Conservation (phyloP, 2,888 invertebrate species). For the Nomada ferruginata region DNA sequence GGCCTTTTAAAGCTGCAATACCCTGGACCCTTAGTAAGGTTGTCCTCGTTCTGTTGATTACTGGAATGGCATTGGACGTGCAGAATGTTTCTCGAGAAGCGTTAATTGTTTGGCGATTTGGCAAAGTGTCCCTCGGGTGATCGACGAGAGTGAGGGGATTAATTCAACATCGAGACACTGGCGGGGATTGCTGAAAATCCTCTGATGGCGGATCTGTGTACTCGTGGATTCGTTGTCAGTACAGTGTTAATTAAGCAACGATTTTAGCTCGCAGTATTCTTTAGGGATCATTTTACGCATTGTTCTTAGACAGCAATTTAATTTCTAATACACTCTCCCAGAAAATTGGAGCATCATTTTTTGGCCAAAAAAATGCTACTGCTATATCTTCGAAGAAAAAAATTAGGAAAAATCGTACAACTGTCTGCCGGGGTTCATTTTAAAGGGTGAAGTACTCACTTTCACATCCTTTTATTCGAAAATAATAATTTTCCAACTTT, state of each 20-base stretch:
- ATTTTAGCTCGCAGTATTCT: neutral
- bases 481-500: too few species aligned
- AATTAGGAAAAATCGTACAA: too few species aligned
- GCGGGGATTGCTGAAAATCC: conserved; percentile 15
- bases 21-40: too few species aligned
- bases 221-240: neutral
- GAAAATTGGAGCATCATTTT: too few species aligned
- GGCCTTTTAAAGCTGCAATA: neutral
- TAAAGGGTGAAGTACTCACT: too few species aligned
- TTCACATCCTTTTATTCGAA: too few species aligned
- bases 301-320: too few species aligned
- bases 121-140: conserved; percentile 19
- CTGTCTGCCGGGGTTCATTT: too few species aligned
- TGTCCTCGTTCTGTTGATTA: neutral
- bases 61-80: neutral
- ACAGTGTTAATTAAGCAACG: conserved; percentile 22
- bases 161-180: conserved; percentile 24
- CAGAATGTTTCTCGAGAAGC: neutral
- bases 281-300: too few species aligned
- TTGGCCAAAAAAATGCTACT: too few species aligned
- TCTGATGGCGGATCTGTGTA: conserved; percentile 4
- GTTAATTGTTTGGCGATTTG: conserved; percentile 29
- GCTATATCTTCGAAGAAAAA: too few species aligned
- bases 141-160: conserved; percentile 23
- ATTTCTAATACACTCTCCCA: too few species aligned